A percentile compares a stretch with the other conserved stretches of the same genome.
phyloP scores from a whole-genome alignment of 2,113 vertebrate species.

The Eurystomus gularis region DNA sequence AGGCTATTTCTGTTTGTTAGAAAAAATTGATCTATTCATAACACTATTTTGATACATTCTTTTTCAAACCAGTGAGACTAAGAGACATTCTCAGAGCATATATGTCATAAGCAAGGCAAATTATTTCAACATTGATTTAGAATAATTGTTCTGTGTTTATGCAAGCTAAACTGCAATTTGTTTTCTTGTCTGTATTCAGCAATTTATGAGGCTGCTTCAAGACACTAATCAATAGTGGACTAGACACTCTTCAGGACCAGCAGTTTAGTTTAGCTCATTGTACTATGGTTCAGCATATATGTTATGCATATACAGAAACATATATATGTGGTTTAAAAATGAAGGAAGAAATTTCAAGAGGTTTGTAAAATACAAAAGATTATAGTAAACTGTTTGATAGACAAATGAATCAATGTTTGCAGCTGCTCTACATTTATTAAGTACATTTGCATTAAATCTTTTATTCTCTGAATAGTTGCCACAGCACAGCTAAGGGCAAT shows the following conservation, averaged over 20 bases:
- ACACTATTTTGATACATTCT: not conserved
- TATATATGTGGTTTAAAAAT: not conserved
- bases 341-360: not conserved
- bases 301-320: not conserved
- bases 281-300: not conserved
- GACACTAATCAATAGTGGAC: constrained; percentile 71
- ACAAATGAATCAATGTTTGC: not conserved
- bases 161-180: constrained; percentile 70
- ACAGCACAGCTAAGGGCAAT: not conserved
- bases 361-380: not conserved
- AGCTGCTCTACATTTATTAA: not conserved
- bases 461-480: not conserved
- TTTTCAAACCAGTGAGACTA: not conserved
- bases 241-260: not conserved
- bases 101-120: not conserved
- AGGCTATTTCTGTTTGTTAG: not conserved
- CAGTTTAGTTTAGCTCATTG: not conserved
- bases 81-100: not conserved
- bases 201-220: constrained; percentile 70
- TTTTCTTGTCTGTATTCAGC: constrained; percentile 63
- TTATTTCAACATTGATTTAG: constrained; percentile 68
- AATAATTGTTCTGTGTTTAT: constrained; percentile 64
- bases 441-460: not conserved
- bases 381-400: not conserved
- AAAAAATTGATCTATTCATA: not conserved